Evolutionary conservation across 1,140 invertebrate genomes (phyloP).

Genomic region (Phortica variegata): DNA sequence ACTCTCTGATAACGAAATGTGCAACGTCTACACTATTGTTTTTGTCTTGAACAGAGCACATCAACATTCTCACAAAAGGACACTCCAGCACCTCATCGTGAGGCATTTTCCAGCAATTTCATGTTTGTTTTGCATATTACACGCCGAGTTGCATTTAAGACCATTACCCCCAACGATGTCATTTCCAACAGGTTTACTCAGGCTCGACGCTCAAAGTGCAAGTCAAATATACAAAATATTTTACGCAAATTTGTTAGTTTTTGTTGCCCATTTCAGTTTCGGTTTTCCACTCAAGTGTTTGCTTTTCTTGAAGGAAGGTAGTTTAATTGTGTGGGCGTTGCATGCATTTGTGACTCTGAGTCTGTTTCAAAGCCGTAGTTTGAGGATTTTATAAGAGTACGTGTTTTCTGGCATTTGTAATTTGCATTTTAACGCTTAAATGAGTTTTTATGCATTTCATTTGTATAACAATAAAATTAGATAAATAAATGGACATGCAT

Average conservation of each 20-base stretch:
- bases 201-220: constrained; percentile 37
- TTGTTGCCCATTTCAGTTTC: neutral
- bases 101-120: constrained; percentile 49
- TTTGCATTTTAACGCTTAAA: constrained; percentile 52
- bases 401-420: constrained; percentile 37
- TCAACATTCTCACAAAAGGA: constrained; percentile 1
- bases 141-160: constrained; percentile 22
- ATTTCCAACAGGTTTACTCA: neutral
- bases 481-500: too few relatives aligned
- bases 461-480: constrained; percentile 10
- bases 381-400: neutral
- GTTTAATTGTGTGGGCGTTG: neutral
- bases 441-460: constrained; percentile 36
- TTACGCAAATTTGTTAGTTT: constrained; percentile 50
- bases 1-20: constrained; percentile 33
- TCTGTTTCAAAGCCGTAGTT: too few relatives aligned
- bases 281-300: too few relatives aligned
- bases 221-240: constrained; percentile 53
- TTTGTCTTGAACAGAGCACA: too few relatives aligned
- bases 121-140: constrained; percentile 43
- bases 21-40: constrained; percentile 24
- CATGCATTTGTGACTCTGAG: too few relatives aligned
- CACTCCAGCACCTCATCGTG: constrained; percentile 13
- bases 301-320: neutral
- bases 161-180: neutral